Evolutionary conservation across 2,113 vertebrate species (phyloP), one percentile per base, ranked within the genome.

Genomic region (Sus scrofa): DNA sequence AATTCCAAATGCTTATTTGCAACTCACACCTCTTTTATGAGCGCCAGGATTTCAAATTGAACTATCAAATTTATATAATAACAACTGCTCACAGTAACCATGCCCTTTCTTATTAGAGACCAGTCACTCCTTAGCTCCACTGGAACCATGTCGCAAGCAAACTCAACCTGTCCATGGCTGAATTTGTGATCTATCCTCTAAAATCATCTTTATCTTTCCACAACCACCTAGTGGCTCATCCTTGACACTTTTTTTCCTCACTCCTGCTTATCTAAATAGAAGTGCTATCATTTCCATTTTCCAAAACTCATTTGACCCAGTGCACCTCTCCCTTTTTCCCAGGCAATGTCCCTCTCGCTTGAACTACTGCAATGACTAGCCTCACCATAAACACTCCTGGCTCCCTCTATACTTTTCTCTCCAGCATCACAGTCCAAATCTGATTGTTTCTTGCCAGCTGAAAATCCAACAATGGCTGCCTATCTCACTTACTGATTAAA

Each of bases 1-100:
- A 92, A 87, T 65, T 83, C 26, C 85, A 79, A 79, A 83, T 52
- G 27, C 65, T 92, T 68, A 86, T 83, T 68, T 75, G 15, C n/a
- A 74, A 75, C 14, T 86, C 81, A 79, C 50, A 78, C 26, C 13
- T 34, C 58, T 62, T 84, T 73, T 84, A 56, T 85, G 50, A 77
- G 44, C 60, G 52, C 16, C 60, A 86, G 56, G 34, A 67, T 39
- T 93, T 71, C 30, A 91, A 79, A 67, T 3, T n/a, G 83, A 96
- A 54, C 44, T 50, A 67, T 74, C 37, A 93, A 39, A 16, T 63
- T 96, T 73, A 82, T 52, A 39, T 26, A 87, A 62, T 1, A 7
- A 30, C 60, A 74, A 89, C n/a, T 78, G 86, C n/a, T 78, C 58
- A 30, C 24, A 95, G 54, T 15, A 56, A 65, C 39, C 27, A 12